Percentiles rank a stretch among this genome's conserved stretches.
Evolutionary conservation across 2,797 vertebrate genomes (phyloP).

Genomic region (Melopsittacus undulatus): DNA sequence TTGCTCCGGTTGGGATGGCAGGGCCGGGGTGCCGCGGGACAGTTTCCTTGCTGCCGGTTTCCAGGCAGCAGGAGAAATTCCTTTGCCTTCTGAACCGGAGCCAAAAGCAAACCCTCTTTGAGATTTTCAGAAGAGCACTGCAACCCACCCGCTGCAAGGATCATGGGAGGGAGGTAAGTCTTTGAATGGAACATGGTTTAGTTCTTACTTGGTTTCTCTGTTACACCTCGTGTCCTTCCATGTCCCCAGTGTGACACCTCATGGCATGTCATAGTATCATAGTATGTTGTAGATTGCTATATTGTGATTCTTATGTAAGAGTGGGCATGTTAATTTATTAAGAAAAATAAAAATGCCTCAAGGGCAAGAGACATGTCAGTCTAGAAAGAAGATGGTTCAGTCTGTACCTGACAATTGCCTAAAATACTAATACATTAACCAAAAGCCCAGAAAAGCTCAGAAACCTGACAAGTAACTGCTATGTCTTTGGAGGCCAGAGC

Average conservation of each 20-base stretch:
- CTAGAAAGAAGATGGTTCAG: background rate
- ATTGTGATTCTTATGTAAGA: background rate
- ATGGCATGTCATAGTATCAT: rapidly evolving
- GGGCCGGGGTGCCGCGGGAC: rapidly evolving
- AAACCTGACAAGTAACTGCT: background rate
- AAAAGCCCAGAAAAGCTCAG: background rate
- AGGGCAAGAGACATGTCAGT: rapidly evolving
- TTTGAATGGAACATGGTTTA: rapidly evolving
- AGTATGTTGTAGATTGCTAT: background rate
- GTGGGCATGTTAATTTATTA: background rate
- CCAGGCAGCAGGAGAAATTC: background rate
- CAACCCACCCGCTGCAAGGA: rapidly evolving
- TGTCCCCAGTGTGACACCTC: background rate
- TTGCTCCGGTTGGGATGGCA: rapidly evolving
- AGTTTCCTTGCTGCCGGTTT: rapidly evolving
- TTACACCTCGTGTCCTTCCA: rapidly evolving
- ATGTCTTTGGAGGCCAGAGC: rapidly evolving
- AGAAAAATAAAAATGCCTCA: too few relatives aligned
- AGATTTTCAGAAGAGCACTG: background rate
- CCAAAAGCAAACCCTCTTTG: background rate
- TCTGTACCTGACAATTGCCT: background rate
- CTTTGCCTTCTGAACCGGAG: rapidly evolving
- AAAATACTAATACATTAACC: background rate
- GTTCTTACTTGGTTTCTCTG: background rate
- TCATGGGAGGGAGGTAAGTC: rapidly evolving